Evolutionary conservation across 2,888 invertebrate species (phyloP), one percentile per base, ranked within the genome.

Genomic region (Orchestes rusci): DNA sequence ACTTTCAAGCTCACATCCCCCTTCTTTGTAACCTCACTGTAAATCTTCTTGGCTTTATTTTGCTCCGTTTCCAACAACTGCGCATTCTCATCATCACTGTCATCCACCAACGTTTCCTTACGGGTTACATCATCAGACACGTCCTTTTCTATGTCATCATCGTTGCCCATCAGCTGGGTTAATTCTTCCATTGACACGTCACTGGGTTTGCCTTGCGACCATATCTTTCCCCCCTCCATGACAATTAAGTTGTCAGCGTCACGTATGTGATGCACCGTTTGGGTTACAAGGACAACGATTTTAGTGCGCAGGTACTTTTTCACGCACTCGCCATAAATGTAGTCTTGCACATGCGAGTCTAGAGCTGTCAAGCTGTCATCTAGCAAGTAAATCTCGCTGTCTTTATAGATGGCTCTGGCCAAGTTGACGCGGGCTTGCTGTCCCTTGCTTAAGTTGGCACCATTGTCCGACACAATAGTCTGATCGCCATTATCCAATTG

Each of bases 301-400:
- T 82, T 78, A 50, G 77, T 72, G 4, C 74, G 70, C 52, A 88
- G 68, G 56, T 77, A 77, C 10, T 73, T 52, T 31, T 59, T 72
- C 36, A 86, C 74, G 58, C 84, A 87, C 61, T 82, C 76, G 60
- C 89, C 84, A 68, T 90, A 92, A 55, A 92, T 73, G 66, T 86
- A 84, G 1, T 84, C 77, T 2, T 87, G 86, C 2, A 92, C 91
- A 19, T 49, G 63, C 0, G 87, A 77, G 68, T 92, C 92, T n/a
- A 92, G 87, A 0, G 91, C 90, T 52, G 88, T 82, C 15, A 92
- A 70, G 0, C 91, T 91, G 68, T 92, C 92, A 64, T 92, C 92
- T 34, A 93, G 68, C 3, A 92, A 68, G 62, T 89, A 92, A 49
- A 91, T 81, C 49, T 89, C 86, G 0, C 86, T 80, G 41, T 88